Conservation (phyloP, 2,888 invertebrate genomes). For the Tetrapedia diversipes region DNA sequence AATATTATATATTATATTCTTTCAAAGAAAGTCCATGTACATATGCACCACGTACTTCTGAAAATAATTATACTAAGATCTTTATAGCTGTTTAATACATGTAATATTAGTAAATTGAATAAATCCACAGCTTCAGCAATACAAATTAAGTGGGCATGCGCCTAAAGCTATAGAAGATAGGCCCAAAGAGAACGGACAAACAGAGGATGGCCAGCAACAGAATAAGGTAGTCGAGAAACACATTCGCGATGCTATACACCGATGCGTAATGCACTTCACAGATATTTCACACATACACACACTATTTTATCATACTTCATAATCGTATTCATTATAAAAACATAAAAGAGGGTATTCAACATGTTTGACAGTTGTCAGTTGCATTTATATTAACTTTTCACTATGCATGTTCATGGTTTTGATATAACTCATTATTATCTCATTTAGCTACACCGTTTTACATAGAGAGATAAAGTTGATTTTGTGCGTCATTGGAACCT, state of each 20-base stretch:
- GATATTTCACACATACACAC: constrained; percentile 62
- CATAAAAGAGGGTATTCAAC: constrained; percentile 57
- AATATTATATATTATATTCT: neutral
- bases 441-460: constrained; percentile 33
- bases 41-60: too few relatives aligned
- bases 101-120: neutral
- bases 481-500: constrained; percentile 33
- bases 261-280: constrained; percentile 57
- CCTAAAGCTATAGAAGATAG: constrained; percentile 86
- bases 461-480: constrained; percentile 21
- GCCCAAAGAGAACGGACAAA: constrained; percentile 92
- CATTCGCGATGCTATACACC: constrained; percentile 32
- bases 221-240: constrained; percentile 83
- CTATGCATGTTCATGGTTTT: constrained; percentile 71
- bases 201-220: constrained; percentile 85
- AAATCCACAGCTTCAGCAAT: constrained; percentile 89
- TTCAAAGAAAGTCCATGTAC: too few relatives aligned
- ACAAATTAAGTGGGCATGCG: constrained; percentile 89
- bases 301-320: constrained; percentile 68
- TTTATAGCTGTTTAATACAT: too few relatives aligned
- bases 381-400: constrained; percentile 67
- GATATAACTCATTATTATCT: constrained; percentile 53
- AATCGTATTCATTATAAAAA: constrained; percentile 62
- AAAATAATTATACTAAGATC: neutral
- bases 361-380: constrained; percentile 68